These are phyloP conservation scores for Tympanuchus pallidicinctus DNA, from an alignment of 2,113 vertebrate species.

Conservation along the genomic window DNA sequence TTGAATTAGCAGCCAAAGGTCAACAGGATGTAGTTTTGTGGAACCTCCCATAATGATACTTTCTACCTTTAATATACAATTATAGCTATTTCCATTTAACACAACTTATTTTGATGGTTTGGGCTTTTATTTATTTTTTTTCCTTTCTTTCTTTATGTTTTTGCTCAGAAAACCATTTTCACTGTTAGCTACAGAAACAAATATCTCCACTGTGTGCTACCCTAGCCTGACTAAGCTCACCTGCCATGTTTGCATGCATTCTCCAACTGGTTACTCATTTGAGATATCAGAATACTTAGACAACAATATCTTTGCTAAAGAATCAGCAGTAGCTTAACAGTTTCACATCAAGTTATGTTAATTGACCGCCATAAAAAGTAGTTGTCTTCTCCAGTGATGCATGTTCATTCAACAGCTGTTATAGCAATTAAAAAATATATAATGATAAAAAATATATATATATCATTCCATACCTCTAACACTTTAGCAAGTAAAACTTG, in stretches of 20 bases:
- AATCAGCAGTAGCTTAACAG: neutral
- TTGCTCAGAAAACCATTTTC: neutral
- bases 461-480: neutral
- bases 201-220: neutral
- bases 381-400: neutral
- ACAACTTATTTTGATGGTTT: neutral
- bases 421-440: neutral
- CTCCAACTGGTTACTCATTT: neutral
- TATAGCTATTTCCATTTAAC: neutral
- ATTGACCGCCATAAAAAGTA: rapidly evolving
- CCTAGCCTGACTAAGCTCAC: neutral
- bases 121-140: too few relatives aligned
- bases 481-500: neutral
- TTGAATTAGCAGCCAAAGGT: neutral
- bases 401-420: neutral
- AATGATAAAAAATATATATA: neutral
- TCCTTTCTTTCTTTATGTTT: neutral
- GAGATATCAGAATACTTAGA: neutral
- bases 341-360: neutral
- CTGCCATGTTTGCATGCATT: neutral
- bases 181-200: rapidly evolving
- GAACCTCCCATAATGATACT: neutral
- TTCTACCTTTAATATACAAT: neutral
- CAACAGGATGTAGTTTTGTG: neutral
- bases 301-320: neutral